phyloP scores from a whole-genome alignment of 2,113 vertebrate genomes.

The Pollimyrus isidori region DNA sequence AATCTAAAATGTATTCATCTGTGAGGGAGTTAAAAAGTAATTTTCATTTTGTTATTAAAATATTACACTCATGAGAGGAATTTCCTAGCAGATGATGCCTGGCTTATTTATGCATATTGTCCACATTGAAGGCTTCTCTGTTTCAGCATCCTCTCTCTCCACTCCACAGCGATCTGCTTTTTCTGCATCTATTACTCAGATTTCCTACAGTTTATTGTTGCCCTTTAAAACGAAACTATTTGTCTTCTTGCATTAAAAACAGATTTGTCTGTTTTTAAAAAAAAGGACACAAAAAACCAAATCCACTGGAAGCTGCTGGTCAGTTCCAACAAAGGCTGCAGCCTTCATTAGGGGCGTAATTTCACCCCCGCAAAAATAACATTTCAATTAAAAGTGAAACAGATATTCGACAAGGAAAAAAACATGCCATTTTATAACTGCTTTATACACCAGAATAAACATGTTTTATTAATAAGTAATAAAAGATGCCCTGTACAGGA shows the following conservation, averaged over 20 bases:
- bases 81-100: neutral
- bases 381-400: conserved; percentile 51
- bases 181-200: conserved; percentile 48
- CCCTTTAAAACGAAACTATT: conserved; percentile 55
- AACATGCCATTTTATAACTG: conserved; percentile 41
- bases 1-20: neutral
- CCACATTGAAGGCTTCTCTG: conserved; percentile 31
- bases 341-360: conserved; percentile 43
- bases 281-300: conserved; percentile 33
- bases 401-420: conserved; percentile 46
- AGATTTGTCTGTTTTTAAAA: conserved; percentile 50
- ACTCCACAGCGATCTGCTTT: conserved; percentile 41
- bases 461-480: neutral
- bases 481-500: neutral
- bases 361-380: conserved; percentile 29
- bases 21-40: neutral
- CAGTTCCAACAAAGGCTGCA: conserved; percentile 41
- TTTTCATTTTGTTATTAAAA: neutral
- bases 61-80: neutral
- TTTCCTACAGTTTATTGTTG: conserved; percentile 54
- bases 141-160: conserved; percentile 27
- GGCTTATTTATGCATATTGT: conserved; percentile 39
- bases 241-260: conserved; percentile 58
- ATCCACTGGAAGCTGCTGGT: conserved; percentile 41
- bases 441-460: conserved; percentile 28